Evolutionary conservation across 23 tunicate species (phyloP).

Genomic region (Halocynthia aurantium): DNA sequence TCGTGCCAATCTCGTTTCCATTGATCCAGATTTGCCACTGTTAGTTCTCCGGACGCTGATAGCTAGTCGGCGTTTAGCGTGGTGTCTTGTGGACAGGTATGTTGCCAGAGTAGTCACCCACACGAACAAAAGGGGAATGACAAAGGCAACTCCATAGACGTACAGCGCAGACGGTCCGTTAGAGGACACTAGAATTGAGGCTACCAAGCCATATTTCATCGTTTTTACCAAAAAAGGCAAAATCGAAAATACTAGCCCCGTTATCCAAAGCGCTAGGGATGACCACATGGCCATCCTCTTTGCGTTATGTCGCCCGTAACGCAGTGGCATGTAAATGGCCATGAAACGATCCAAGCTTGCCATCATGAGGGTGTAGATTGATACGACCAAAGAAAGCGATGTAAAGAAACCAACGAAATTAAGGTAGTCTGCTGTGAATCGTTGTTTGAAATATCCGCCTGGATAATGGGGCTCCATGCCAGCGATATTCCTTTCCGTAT

Average conservation of each 20-base stretch:
- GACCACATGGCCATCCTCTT: conserved; percentile 33
- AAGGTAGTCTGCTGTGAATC: conserved; percentile 27
- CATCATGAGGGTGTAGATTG: conserved; percentile 56
- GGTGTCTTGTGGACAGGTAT: conserved; percentile 32
- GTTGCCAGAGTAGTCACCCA: conserved; percentile 59
- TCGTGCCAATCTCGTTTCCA: conserved; percentile 38
- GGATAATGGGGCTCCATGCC: conserved; percentile 7
- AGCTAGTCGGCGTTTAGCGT: conserved; percentile 32
- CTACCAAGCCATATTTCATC: conserved; percentile 31
- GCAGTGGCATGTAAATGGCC: conserved; percentile 48
- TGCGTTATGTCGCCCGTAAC: conserved; percentile 61
- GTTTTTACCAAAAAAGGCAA: conserved; percentile 42
- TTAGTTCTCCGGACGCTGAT: conserved; percentile 22
- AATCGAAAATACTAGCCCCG: conserved; percentile 36
- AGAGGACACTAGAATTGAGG: conserved; percentile 31
- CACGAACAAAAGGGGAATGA: conserved; percentile 48
- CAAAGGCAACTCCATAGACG: conserved; percentile 33
- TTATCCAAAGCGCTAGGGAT: conserved; percentile 38
- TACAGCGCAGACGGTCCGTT: conserved; percentile 23
- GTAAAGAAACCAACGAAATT: conserved; percentile 72
- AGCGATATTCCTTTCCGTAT: not conserved
- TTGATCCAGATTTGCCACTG: conserved; percentile 10
- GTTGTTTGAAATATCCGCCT: conserved; percentile 13
- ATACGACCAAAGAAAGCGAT: conserved; percentile 44
- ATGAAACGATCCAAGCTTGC: conserved; percentile 74